phyloP scores from a whole-genome alignment of 23 tunicate genomes.

The Diplosoma virens region DNA sequence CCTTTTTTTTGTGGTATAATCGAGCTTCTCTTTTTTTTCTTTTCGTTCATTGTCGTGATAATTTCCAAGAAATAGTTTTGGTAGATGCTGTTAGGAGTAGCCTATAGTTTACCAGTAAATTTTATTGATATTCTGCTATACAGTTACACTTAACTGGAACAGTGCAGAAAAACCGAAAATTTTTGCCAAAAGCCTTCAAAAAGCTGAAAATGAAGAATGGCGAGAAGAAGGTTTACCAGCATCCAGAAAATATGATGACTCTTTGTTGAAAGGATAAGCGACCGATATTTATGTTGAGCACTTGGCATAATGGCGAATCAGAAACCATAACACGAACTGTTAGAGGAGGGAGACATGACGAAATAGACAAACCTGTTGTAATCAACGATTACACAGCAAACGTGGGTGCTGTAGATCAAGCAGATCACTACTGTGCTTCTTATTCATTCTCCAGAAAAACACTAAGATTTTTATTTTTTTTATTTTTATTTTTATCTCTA shows the following conservation, averaged over 20 bases:
- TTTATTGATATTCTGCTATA: neutral
- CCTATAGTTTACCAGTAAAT: neutral
- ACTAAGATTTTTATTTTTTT: no score
- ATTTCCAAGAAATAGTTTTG: neutral
- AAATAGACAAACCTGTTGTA: neutral
- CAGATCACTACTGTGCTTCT: constrained; percentile 17
- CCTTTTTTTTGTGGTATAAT: neutral
- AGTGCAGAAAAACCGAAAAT: neutral
- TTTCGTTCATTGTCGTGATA: neutral
- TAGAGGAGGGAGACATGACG: constrained; percentile 9
- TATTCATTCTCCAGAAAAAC: constrained; percentile 12
- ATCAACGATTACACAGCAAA: constrained; percentile 5
- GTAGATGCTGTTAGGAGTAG: neutral
- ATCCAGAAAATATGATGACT: constrained; percentile 15
- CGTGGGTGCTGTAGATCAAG: constrained; percentile 12
- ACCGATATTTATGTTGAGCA: constrained; percentile 1
- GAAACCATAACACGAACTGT: neutral
- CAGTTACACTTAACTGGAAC: constrained; percentile 14
- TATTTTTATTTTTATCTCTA: no score
- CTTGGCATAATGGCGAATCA: constrained; percentile 18
- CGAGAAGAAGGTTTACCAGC: constrained; percentile 17
- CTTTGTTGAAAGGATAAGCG: constrained; percentile 14
- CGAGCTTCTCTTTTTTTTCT: neutral
- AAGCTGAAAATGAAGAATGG: constrained; percentile 3
- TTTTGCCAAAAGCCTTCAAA: constrained; percentile 6